Percentiles rank a stretch among this genome's conserved stretches.
phyloP scores from a whole-genome alignment of 2,797 vertebrate genomes.

The Meda fulgida region DNA sequence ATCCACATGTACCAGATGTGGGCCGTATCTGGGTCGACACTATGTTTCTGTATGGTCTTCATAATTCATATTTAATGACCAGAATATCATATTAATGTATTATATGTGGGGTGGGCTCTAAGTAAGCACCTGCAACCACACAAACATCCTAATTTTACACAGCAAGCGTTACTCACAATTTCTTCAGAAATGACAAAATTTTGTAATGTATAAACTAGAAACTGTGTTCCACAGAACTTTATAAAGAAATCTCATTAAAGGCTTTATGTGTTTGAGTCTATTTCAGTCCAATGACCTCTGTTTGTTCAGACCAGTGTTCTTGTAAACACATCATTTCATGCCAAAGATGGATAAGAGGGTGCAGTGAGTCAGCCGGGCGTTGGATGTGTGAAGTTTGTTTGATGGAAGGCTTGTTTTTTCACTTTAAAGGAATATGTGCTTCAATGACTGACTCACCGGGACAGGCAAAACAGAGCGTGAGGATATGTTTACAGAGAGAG shows the following conservation, averaged over 20 bases:
- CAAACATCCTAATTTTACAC: background rate
- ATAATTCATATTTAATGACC: background rate
- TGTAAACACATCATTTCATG: conserved; percentile 23
- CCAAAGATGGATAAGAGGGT: conserved; percentile 40
- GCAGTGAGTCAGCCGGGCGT: conserved; percentile 38
- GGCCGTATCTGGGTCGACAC: no score
- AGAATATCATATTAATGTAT: background rate
- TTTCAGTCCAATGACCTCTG: background rate
- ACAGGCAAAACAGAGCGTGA: conserved; percentile 29
- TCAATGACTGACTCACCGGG: conserved; percentile 46
- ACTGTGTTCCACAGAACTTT: background rate
- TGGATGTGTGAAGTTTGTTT: conserved; percentile 36
- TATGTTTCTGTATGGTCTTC: background rate
- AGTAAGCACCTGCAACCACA: background rate
- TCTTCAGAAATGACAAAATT: background rate
- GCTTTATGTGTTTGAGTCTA: background rate
- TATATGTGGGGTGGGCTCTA: background rate
- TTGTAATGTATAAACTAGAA: background rate
- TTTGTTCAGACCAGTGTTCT: conserved; percentile 29
- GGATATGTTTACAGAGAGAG: conserved; percentile 13
- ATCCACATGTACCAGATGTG: no score
- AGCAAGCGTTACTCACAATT: background rate
- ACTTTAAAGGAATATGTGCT: conserved; percentile 56
- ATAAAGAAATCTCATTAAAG: background rate
- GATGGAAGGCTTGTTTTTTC: conserved; percentile 44